These are phyloP conservation scores for Acromyrmex charruanus DNA, from an alignment of 1,140 invertebrate genomes.

Conservation along the genomic window DNA sequence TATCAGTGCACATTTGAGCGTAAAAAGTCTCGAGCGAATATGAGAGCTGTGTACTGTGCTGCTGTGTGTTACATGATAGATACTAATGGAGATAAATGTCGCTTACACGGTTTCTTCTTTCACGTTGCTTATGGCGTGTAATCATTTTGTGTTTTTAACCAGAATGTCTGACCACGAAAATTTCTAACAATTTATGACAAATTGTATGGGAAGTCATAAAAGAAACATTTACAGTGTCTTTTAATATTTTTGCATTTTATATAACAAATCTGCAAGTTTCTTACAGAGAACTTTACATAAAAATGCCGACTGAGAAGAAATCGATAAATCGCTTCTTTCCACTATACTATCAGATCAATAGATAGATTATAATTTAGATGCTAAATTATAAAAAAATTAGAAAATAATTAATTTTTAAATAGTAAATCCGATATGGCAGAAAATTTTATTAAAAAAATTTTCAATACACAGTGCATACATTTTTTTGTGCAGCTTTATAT, in stretches of 20 bases:
- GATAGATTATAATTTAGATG: not conserved
- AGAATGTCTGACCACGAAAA: slow-evolving; percentile 18
- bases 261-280: not conserved
- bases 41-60: not conserved
- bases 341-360: not conserved
- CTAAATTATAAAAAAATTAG: not conserved
- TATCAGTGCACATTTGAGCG: slow-evolving; percentile 35
- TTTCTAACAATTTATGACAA: slow-evolving; percentile 56
- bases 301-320: not conserved
- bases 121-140: slow-evolving; percentile 20
- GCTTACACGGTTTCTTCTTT: slow-evolving; percentile 39
- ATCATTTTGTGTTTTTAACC: slow-evolving; percentile 58
- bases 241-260: not conserved
- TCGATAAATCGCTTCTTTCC: not conserved
- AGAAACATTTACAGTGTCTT: not conserved
- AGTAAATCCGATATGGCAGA: too few relatives aligned
- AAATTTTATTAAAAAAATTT: too few relatives aligned
- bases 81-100: slow-evolving; percentile 75
- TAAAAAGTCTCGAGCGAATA: not conserved
- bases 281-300: not conserved
- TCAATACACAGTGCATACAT: too few relatives aligned
- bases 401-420: not conserved
- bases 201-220: not conserved
- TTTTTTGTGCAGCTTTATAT: too few relatives aligned
- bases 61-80: slow-evolving; percentile 2